Base-by-base conservation (phyloP, 2,888 invertebrate species). In the Tubulanus polymorphus region DNA sequence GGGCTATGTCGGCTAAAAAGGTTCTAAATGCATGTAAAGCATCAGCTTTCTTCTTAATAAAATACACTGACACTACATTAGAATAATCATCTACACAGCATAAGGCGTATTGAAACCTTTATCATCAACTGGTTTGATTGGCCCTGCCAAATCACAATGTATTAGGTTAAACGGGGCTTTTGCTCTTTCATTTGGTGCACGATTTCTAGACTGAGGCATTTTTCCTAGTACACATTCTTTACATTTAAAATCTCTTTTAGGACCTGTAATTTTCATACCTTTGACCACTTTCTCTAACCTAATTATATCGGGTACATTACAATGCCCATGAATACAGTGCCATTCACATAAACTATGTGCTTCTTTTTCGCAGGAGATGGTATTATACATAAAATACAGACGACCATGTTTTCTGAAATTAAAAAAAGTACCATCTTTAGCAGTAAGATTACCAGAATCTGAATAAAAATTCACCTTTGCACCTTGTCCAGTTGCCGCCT, bases 241-340 rank as follows among this genome's bases (percentile, higher is more conserved):
- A 46, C 57, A 62, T 6, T 48, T 48, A 48, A 48, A 37, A 12
- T 56, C 37, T n/a, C n/a, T n/a, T 6, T 55, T n/a, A 45, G 20
- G 23, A 23, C 35, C 48, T 30, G 48, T 54, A 2, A 59, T 50
- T 45, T n/a, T 47, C 51, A 55, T 57, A 23, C 45, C 41, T 18
- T 57, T 37, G 26, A 56, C 56, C n/a, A 29, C 49, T 3, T 30
- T 48, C 46, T 58, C 54, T 15, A 61, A 18, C 15, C 41, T 59
- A 18, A 50, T 12, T 29, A 61, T 41, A 30, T 52, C 59, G 25
- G 41, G 30, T 15, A 53, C 28, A 53, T 61, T 59, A 46, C 57
- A 62, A 45, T 62, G 60, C 12, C 62, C 62, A 20, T 57, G 27
- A 18, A 53, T 59, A 52, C 51, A 37, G 49, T 62, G 53, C 60